A percentile compares a stretch with the other conserved stretches of the same genome.
Evolutionary conservation across 2,113 vertebrate genomes (phyloP).

Genomic region (Centropus unirufus): DNA sequence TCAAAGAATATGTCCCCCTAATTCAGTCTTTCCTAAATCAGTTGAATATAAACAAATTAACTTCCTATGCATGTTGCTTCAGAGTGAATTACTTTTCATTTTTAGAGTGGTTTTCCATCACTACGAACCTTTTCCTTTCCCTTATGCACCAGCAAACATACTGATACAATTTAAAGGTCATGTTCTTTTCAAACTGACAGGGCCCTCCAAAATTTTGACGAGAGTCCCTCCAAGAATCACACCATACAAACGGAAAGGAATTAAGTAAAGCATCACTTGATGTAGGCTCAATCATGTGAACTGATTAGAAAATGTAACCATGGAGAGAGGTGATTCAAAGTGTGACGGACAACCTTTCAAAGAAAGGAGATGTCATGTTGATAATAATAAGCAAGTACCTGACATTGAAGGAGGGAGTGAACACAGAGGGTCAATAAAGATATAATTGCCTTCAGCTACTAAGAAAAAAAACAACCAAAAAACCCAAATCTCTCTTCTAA

Average conservation of each 20-base stretch:
- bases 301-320: slow-evolving; percentile 84
- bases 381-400: slow-evolving; percentile 73
- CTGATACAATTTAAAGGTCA: slow-evolving; percentile 99
- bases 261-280: slow-evolving; percentile 87
- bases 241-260: slow-evolving; percentile 83
- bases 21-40: neutral
- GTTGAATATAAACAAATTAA: slow-evolving; percentile 78
- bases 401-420: slow-evolving; percentile 45
- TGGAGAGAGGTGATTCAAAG: slow-evolving; percentile 66
- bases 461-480: neutral
- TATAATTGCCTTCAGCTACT: slow-evolving; percentile 70
- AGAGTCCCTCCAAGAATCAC: slow-evolving; percentile 90
- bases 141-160: slow-evolving; percentile 99
- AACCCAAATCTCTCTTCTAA: neutral
- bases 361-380: slow-evolving; percentile 75
- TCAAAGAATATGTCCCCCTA: neutral
- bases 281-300: slow-evolving; percentile 87
- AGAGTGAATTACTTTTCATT: slow-evolving; percentile 82
- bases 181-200: slow-evolving; percentile 99
- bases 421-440: slow-evolving; percentile 73
- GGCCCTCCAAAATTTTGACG: slow-evolving; percentile 97
- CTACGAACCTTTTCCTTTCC: slow-evolving; percentile 88
- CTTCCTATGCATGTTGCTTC: slow-evolving; percentile 68
- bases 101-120: slow-evolving; percentile 84
- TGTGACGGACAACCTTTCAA: slow-evolving; percentile 78